Base-by-base conservation (phyloP, 2,888 invertebrate species). In the Toxonevra muliebris region DNA sequence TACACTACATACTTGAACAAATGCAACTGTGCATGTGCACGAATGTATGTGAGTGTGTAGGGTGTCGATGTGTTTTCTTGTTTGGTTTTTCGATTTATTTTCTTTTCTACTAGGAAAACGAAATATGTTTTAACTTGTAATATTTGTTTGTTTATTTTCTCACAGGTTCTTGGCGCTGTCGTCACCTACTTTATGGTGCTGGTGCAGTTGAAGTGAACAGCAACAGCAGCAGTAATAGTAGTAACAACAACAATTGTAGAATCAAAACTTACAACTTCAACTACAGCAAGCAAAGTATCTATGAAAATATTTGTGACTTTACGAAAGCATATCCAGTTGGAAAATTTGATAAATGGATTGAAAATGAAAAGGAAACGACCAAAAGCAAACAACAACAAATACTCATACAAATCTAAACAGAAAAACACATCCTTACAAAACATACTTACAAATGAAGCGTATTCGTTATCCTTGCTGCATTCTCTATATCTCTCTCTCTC, bases 101-200 rank as follows among this genome's bases (percentile, higher is more conserved):
- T 7, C 7, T 30, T 2, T 30, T 30, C 2, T 30, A 30, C 30
- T 30, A 30, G 30, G 30, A 30, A 30, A 30, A 30, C 7, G 20
- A 42, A 59, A n/a, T 30, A 30, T 30, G 30, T 7, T 30, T 4
- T 30, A 2, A 30, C 30, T 30, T 4, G 30, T 7, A 30, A 30
- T 30, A 30, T 30, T 30, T 30, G 30, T 30, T 30, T 45, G 15
- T 43, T 59, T 45, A 40, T 13, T 43, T 12, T 19, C 59, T 4
- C 7, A 55, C 71, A 94, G 94, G 94, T 95, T 12, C 88, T 95
- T 48, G 94, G 94, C 72, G 94, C 94, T 50, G 92, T 93, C 5
- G 94, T 95, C 0, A 95, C 94, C 41, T 94, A 95, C 86, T 95
- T 95, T 88, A 94, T 95, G 94, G 94, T 94, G 86, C 87, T 95